Evolutionary conservation across 2,888 invertebrate genomes (phyloP).

Genomic region (Julus scanicus): DNA sequence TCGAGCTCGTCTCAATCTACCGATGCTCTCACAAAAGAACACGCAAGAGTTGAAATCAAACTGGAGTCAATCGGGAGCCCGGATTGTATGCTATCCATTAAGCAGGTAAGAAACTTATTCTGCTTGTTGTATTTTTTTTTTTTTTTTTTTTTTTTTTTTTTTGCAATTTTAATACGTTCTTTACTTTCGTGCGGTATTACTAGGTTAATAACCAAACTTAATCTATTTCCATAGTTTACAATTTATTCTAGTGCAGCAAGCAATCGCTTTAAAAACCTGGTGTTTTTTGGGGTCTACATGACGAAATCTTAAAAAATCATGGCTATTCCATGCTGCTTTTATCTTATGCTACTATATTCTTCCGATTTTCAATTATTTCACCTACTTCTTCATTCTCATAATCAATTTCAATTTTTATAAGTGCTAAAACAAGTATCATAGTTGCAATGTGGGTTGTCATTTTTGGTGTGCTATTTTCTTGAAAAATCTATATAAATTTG

Average conservation of each 20-base stretch:
- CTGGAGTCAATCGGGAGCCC: conserved; percentile 1
- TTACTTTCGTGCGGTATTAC: no score
- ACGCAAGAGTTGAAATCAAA: not conserved
- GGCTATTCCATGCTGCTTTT: no score
- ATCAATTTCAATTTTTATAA: no score
- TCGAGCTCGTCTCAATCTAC: not conserved
- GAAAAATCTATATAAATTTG: no score
- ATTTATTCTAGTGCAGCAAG: not conserved
- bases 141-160: no score
- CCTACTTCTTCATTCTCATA: no score
- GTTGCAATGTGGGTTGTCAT: no score
- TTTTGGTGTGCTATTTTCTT: no score
- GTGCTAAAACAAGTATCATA: no score
- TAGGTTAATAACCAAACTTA: not conserved
- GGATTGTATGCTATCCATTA: conserved; percentile 42
- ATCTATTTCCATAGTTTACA: not conserved
- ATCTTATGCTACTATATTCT: no score
- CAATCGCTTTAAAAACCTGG: not conserved
- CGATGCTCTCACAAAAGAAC: conserved; percentile 1
- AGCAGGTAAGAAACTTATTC: conserved; percentile 38
- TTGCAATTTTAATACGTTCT: not conserved
- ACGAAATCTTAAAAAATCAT: no score
- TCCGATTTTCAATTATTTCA: no score
- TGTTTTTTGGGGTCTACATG: not conserved
- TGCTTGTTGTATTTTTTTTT: not conserved